These are phyloP conservation scores for Aphodius granarius DNA, from an alignment of 2,888 invertebrate genomes.

Conservation along the genomic window DNA sequence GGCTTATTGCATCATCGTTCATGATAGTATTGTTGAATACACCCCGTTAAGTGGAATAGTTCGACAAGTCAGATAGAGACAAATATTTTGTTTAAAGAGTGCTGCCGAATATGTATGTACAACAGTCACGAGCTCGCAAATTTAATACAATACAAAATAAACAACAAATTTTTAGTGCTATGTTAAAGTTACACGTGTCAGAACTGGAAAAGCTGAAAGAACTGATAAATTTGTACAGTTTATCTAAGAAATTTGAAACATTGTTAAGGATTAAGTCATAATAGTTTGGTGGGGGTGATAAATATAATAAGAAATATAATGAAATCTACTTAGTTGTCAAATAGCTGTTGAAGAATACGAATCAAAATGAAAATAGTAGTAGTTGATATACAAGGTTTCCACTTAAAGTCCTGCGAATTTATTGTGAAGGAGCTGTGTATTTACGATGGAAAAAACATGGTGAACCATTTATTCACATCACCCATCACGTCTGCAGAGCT, in stretches of 20 bases:
- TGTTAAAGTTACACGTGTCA: not conserved
- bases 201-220: not conserved
- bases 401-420: not conserved
- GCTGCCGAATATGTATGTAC: not conserved
- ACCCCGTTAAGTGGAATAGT: not conserved
- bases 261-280: not conserved
- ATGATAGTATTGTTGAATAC: slow-evolving; percentile 13
- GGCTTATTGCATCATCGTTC: slow-evolving; percentile 6
- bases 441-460: not conserved
- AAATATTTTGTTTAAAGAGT: not conserved
- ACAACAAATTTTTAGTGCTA: not conserved
- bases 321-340: not conserved
- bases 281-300: not conserved
- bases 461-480: not conserved
- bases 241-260: not conserved
- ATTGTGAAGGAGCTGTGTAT: not conserved
- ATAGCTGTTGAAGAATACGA: not conserved
- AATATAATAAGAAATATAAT: not conserved
- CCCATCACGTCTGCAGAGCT: not conserved
- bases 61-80: not conserved
- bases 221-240: not conserved
- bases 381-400: not conserved
- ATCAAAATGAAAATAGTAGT: not conserved
- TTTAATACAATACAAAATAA: not conserved
- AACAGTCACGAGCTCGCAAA: not conserved